phyloP scores from a whole-genome alignment of 2,797 vertebrate genomes.

The Tamandua tetradactyla region DNA sequence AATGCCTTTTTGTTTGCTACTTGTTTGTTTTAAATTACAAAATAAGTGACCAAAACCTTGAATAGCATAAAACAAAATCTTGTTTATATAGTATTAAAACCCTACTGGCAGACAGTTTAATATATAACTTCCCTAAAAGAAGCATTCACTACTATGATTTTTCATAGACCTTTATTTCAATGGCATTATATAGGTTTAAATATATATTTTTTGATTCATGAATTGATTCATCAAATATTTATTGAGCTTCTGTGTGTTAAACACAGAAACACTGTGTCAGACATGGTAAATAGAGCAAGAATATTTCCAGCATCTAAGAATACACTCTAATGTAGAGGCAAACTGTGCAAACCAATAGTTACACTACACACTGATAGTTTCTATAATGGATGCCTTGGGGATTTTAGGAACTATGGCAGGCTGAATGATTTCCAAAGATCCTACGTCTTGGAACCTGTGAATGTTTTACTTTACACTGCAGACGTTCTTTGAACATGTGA shows the following conservation, averaged over 20 bases:
- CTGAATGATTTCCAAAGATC: neutral
- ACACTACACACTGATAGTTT: neutral
- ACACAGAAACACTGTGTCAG: neutral
- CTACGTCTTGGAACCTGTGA: neutral
- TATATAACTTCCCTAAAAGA: constrained; percentile 3
- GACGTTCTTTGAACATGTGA: neutral
- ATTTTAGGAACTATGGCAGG: neutral
- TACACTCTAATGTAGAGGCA: neutral
- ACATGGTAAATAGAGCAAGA: neutral
- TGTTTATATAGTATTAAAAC: neutral
- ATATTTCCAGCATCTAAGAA: neutral
- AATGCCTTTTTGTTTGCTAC: neutral
- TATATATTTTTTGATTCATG: neutral
- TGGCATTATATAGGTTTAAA: neutral
- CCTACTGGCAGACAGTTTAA: neutral
- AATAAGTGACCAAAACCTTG: neutral
- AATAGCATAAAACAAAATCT: neutral
- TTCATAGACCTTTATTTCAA: neutral
- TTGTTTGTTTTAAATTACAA: neutral
- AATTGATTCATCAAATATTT: constrained; percentile 11
- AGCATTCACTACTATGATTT: neutral
- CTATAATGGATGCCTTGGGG: neutral
- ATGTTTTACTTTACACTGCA: neutral
- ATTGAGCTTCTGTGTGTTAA: neutral
- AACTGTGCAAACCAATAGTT: neutral